These are phyloP conservation scores for Platynereis dumerilii DNA, from an alignment of 2,888 invertebrate species.

Conservation along the genomic window DNA sequence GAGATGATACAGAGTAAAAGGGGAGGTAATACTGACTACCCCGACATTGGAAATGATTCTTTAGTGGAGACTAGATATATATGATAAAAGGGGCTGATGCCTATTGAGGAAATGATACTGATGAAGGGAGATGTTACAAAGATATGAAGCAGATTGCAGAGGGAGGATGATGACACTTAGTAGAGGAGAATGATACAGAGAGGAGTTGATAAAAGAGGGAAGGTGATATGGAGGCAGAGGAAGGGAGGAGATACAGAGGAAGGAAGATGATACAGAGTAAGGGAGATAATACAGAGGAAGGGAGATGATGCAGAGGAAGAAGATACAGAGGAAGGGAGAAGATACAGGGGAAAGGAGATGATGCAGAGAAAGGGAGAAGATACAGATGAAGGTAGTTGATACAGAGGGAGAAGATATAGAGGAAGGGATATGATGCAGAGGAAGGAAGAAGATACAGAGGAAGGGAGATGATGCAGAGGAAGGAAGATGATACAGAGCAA, in stretches of 20 bases:
- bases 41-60: too few relatives aligned
- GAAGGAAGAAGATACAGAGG: too few relatives aligned
- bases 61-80: too few relatives aligned
- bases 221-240: too few relatives aligned
- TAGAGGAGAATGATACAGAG: neutral
- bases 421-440: neutral
- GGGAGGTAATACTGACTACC: too few relatives aligned
- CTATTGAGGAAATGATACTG: too few relatives aligned
- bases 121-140: too few relatives aligned
- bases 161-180: neutral
- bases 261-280: neutral
- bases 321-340: neutral
- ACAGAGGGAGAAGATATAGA: neutral
- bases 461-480: neutral
- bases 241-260: neutral
- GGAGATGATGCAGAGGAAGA: neutral
- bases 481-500: neutral
- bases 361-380: neutral
- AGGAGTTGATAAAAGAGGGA: too few relatives aligned
- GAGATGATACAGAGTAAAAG: too few relatives aligned
- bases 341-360: neutral
- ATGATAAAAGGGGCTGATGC: too few relatives aligned
- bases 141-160: too few relatives aligned
- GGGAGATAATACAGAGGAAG: neutral
- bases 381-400: neutral